Evolutionary conservation across 1,140 invertebrate genomes (phyloP), one percentile per base, ranked within the genome.

Genomic region (Dryas iulia): DNA sequence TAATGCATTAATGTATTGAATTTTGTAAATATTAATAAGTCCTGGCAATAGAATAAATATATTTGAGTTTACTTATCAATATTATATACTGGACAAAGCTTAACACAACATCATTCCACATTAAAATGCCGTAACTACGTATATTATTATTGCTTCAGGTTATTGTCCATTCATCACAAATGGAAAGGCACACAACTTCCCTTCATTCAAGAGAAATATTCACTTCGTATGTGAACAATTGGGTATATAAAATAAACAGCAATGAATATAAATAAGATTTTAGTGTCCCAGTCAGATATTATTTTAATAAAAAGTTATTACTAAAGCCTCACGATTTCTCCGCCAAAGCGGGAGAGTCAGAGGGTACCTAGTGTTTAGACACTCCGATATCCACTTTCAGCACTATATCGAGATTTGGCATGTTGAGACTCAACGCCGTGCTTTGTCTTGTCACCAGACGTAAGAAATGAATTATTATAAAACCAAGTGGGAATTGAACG

Each of bases 161-260:
- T 84, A 89, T 87, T 77, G 82, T 84, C 87, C 80, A 89, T 89
- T 89, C 83, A 89, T 81, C 71, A 81, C 83, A 86, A 86, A 83
- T 86, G 79, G 78, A 84, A 85, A 79, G 74, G 66, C 60, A 59
- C 74, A 69, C 69, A 59, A 67, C 79, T 78, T 81, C 79, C 86
- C 78, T 82, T 86, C 84, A 84, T 87, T 88, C 86, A 87, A 73
- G 74, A 72, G 72, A 71, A 77, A 78, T 80, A 85, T 85, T 86
- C 81, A 81, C 81, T 81, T 79, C 71, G 77, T 74, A 75, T 74
- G 59, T 76, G 72, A 76, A 82, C 84, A 83, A 86, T 85, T 76
- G 83, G 35, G 65, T 69, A 79, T 78, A 81, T 79, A 74, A 68
- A 74, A 69, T 69, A 59, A 71, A 74, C 71, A 71, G 79, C 82